phyloP scores from a whole-genome alignment of 2,888 invertebrate species.

The Plebejus argus region DNA sequence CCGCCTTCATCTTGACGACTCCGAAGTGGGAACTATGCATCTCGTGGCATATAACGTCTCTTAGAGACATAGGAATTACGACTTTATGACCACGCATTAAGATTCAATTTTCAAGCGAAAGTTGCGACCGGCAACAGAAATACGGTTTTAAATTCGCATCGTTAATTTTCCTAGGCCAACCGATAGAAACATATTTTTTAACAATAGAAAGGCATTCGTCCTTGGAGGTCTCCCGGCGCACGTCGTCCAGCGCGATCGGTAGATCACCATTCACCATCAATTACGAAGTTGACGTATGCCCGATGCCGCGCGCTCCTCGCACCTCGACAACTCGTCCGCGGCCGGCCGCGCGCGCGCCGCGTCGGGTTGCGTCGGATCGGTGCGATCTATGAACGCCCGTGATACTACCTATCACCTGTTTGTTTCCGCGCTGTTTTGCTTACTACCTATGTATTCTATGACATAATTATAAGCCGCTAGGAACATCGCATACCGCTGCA shows the following conservation, averaged over 20 bases:
- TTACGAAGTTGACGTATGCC: conserved; percentile 38
- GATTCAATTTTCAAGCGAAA: too few species aligned
- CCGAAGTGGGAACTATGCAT: too few species aligned
- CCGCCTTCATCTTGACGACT: too few species aligned
- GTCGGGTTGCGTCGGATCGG: neutral
- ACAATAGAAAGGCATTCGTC: conserved; percentile 36
- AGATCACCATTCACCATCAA: conserved; percentile 34
- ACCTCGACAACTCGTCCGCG: neutral
- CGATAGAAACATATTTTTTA: conserved; percentile 34
- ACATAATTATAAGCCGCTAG: conserved; percentile 28
- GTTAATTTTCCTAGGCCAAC: conserved; percentile 39
- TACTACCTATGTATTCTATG: conserved; percentile 46
- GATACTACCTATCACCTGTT: too few species aligned
- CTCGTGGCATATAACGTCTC: too few species aligned
- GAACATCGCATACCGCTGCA: conserved; percentile 36
- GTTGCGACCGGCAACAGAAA: conserved; percentile 36
- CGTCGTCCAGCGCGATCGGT: conserved; percentile 34
- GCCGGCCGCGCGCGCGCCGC: neutral
- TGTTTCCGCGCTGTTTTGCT: conserved; percentile 42
- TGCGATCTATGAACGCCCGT: conserved; percentile 31
- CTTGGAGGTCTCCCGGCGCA: conserved; percentile 36
- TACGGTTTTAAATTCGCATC: conserved; percentile 35
- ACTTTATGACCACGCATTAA: too few species aligned
- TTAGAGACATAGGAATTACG: too few species aligned
- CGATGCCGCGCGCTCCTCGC: conserved; percentile 33